These are phyloP conservation scores for Reticulitermes speratus DNA, from an alignment of 1,140 invertebrate genomes.

Conservation along the genomic window DNA sequence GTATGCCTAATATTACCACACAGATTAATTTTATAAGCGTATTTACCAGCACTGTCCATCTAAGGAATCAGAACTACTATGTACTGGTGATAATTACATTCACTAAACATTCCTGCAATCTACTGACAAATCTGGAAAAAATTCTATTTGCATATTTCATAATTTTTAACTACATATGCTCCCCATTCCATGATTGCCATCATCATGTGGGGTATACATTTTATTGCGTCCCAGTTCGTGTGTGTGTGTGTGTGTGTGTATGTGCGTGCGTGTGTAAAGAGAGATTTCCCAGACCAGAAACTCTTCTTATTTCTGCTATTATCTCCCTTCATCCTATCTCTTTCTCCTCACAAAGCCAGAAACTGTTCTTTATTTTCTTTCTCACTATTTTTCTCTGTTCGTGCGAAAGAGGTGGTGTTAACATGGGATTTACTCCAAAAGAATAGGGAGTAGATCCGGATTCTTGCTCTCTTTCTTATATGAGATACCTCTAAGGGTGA, in stretches of 20 bases:
- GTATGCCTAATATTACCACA: no score
- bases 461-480: background rate
- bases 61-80: no score
- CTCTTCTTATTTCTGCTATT: background rate
- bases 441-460: background rate
- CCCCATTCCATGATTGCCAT: background rate
- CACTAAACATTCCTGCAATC: no score
- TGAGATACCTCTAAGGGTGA: slow-evolving; percentile 23
- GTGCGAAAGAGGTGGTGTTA: slow-evolving; percentile 20
- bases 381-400: slow-evolving; percentile 5
- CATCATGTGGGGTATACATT: background rate
- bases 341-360: slow-evolving; percentile 9
- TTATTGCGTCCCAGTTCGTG: background rate
- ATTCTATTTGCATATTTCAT: no score
- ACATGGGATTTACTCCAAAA: slow-evolving; percentile 26
- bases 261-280: background rate
- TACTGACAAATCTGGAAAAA: no score
- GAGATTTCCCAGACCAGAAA: background rate
- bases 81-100: no score
- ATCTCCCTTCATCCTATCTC: background rate
- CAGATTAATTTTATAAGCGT: no score
- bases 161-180: background rate
- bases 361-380: slow-evolving; percentile 14
- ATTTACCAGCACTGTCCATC: no score
- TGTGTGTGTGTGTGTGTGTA: no score